Conservation (phyloP, 1,140 invertebrate genomes). For the Leptinotarsa texana region DNA sequence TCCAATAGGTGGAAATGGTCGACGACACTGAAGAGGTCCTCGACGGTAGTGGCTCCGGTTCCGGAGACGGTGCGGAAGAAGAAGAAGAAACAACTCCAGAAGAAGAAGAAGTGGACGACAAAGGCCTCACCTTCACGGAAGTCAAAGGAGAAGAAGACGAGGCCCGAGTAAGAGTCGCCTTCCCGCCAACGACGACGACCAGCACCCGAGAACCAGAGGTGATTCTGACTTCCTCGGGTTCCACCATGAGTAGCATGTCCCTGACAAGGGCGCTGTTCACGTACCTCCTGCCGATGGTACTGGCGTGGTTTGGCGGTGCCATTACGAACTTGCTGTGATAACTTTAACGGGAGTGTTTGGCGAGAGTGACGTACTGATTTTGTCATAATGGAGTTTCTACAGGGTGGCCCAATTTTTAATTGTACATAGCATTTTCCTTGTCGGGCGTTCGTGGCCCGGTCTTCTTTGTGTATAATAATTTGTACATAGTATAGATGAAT, state of each 20-base stretch:
- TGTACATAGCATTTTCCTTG: no score
- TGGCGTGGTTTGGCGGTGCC: conserved; percentile 81
- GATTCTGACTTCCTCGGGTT: conserved; percentile 45
- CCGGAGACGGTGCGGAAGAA: conserved; percentile 56
- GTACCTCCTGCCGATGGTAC: conserved; percentile 77
- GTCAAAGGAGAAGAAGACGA: conserved; percentile 20
- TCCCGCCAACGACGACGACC: conserved; percentile 33
- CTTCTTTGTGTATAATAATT: conserved; percentile 17
- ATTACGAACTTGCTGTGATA: conserved; percentile 80
- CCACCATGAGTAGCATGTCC: conserved; percentile 42
- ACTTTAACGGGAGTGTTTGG: not conserved
- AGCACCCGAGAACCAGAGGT: conserved; percentile 38
- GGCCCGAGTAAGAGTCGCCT: not conserved
- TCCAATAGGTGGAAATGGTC: conserved; percentile 81
- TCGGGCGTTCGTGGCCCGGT: not conserved
- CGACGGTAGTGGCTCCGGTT: conserved; percentile 53
- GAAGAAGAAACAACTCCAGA: conserved; percentile 53
- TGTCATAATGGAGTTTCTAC: not conserved
- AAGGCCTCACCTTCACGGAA: conserved; percentile 6
- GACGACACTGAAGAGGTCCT: conserved; percentile 47
- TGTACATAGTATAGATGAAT: conserved; percentile 27
- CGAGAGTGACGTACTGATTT: not conserved
- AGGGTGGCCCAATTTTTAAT: no score
- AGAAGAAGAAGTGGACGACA: conserved; percentile 23
- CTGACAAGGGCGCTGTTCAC: conserved; percentile 69